phyloP scores from a whole-genome alignment of 2,113 vertebrate genomes.

The Mus pahari region DNA sequence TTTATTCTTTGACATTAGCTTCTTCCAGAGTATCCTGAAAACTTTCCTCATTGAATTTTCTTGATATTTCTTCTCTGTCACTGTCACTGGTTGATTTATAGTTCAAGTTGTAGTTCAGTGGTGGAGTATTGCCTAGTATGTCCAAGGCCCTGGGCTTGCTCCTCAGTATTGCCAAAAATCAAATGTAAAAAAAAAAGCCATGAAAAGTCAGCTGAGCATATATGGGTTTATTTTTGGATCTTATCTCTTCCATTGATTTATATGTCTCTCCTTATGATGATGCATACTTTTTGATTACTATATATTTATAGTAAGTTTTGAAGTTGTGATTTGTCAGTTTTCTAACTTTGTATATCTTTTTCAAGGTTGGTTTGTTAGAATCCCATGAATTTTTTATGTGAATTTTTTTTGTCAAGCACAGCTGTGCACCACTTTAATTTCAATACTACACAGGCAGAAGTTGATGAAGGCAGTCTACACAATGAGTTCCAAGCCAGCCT shows the following conservation, averaged over 20 bases:
- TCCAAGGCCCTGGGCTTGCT: background rate
- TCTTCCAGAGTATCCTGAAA: conserved; percentile 27
- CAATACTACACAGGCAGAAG: too few species aligned
- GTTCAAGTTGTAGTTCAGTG: background rate
- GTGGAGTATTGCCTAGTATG: background rate
- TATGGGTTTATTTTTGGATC: conserved; percentile 6
- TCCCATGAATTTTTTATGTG: conserved; percentile 29
- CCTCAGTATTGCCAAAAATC: background rate
- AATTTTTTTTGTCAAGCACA: too few species aligned
- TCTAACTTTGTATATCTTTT: background rate
- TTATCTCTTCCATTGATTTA: background rate
- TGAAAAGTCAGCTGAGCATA: background rate
- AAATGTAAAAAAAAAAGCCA: background rate
- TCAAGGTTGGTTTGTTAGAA: background rate
- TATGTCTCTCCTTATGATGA: background rate
- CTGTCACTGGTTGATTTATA: background rate
- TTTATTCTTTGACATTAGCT: conserved; percentile 35
- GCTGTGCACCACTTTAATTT: too few species aligned
- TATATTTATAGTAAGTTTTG: conserved; percentile 29
- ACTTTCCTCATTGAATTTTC: conserved; percentile 36
- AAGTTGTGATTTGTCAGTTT: background rate
- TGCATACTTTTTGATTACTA: background rate
- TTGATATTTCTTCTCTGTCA: conserved; percentile 3
- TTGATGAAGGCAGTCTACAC: too few species aligned
- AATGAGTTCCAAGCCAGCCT: too few species aligned